These are phyloP conservation scores for Argyresthia goedartella DNA, from an alignment of 2,888 invertebrate species.

Conservation along the genomic window DNA sequence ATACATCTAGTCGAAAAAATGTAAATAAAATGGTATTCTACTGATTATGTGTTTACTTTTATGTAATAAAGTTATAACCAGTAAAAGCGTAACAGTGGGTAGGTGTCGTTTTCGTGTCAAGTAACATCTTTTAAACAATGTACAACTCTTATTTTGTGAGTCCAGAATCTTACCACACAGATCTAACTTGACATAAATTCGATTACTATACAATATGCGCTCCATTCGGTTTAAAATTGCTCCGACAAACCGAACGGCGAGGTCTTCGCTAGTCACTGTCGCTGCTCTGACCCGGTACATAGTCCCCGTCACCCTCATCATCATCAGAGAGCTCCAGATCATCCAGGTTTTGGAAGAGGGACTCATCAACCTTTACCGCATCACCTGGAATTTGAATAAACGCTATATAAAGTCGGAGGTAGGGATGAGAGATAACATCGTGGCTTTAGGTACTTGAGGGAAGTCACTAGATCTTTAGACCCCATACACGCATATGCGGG, in stretches of 20 bases:
- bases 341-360: slow-evolving; percentile 90
- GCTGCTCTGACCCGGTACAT: slow-evolving; percentile 69
- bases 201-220: too few species aligned
- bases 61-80: slow-evolving; percentile 25
- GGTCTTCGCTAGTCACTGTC: slow-evolving; percentile 43
- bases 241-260: not conserved
- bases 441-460: too few species aligned
- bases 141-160: too few species aligned
- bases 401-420: not conserved
- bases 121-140: too few species aligned
- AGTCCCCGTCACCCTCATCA: slow-evolving; percentile 71
- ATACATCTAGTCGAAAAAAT: slow-evolving; percentile 42
- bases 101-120: slow-evolving; percentile 3
- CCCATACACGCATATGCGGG: too few species aligned
- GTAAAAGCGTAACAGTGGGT: slow-evolving; percentile 19
- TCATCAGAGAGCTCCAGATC: slow-evolving; percentile 83
- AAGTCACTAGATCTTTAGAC: too few species aligned
- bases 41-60: slow-evolving; percentile 35
- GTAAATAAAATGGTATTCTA: slow-evolving; percentile 63
- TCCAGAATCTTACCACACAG: too few species aligned
- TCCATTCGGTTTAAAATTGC: not conserved
- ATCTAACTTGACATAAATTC: too few species aligned
- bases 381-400: slow-evolving; percentile 64
- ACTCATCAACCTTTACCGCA: slow-evolving; percentile 92
- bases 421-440: too few species aligned